Percentiles rank a stretch among this genome's conserved stretches.
phyloP scores from a whole-genome alignment of 2,797 vertebrate genomes.

The Manis crassicaudata region DNA sequence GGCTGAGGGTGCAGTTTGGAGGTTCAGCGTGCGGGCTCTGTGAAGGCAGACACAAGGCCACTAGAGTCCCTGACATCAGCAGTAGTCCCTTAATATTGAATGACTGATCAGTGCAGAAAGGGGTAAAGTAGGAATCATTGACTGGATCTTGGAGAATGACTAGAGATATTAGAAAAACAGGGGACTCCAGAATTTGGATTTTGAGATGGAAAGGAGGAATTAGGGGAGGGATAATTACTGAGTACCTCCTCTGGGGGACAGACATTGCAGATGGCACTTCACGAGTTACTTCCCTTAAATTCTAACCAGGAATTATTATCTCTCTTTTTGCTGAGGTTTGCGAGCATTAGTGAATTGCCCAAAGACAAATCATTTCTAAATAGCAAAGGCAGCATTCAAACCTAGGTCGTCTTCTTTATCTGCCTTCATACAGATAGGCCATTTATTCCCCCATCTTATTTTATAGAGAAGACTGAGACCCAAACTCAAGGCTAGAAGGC shows the following conservation, averaged over 20 bases:
- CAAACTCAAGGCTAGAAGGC: background rate
- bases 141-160: background rate
- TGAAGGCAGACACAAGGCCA: background rate
- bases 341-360: background rate
- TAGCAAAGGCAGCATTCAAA: background rate
- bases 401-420: background rate
- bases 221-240: background rate
- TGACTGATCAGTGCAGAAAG: background rate
- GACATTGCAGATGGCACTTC: rapidly evolving
- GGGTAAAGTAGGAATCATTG: background rate
- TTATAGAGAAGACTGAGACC: background rate
- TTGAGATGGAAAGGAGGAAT: background rate
- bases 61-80: background rate
- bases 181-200: background rate
- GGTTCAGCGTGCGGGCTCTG: background rate
- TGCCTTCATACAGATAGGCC: background rate
- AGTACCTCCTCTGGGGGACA: background rate
- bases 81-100: background rate
- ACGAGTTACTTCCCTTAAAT: background rate
- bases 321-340: background rate
- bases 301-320: background rate
- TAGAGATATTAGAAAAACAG: background rate
- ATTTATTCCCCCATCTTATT: background rate
- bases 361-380: background rate
- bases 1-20: background rate